phyloP scores from a whole-genome alignment of 2,113 vertebrate genomes.

The Cephalophus harveyi region DNA sequence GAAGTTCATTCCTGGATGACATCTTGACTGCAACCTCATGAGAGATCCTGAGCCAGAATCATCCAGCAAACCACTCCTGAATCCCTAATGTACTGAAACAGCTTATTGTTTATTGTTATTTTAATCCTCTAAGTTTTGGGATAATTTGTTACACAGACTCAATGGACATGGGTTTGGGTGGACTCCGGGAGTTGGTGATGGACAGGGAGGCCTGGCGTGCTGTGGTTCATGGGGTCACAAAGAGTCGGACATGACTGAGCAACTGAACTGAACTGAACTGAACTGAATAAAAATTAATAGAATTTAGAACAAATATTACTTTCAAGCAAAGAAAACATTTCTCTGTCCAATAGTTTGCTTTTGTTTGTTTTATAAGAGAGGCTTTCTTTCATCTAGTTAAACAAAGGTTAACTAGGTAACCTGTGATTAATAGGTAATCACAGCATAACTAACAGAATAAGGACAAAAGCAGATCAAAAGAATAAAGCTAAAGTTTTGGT shows the following conservation, averaged over 20 bases:
- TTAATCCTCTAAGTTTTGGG: background rate
- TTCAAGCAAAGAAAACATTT: slow-evolving; percentile 16
- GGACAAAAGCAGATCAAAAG: background rate
- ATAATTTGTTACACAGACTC: background rate
- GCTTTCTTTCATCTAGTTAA: background rate
- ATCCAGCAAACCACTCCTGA: background rate
- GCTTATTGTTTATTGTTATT: background rate
- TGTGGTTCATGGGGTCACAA: background rate
- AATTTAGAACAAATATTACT: slow-evolving; percentile 14
- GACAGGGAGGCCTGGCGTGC: background rate
- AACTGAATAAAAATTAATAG: background rate
- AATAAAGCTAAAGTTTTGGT: background rate
- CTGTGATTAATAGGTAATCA: background rate
- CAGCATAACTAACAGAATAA: background rate
- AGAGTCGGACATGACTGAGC: background rate
- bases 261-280: background rate
- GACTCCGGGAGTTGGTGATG: background rate
- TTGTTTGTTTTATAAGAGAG: background rate
- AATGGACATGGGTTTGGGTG: background rate
- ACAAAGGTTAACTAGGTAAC: background rate
- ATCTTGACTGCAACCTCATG: background rate
- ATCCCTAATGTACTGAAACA: background rate
- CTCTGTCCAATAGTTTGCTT: background rate
- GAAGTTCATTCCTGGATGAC: background rate
- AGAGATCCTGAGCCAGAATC: background rate